phyloP scores from a whole-genome alignment of 2,113 vertebrate genomes.

The Paradoxurus hermaphroditus region DNA sequence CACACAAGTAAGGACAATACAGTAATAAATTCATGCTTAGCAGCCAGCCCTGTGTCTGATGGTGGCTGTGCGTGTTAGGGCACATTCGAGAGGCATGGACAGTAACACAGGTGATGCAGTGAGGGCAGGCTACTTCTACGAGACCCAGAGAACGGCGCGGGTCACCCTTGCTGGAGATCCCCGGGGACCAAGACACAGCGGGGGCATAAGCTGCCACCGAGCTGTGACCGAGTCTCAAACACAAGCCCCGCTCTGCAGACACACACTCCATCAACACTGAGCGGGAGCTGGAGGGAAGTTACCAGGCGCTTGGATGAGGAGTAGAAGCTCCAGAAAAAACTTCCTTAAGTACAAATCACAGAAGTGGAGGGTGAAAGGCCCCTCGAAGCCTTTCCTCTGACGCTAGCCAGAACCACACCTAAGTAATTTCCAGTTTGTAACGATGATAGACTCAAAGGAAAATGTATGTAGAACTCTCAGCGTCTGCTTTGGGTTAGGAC shows the following conservation, averaged over 20 bases:
- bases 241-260: background rate
- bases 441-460: background rate
- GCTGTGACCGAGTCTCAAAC: background rate
- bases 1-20: background rate
- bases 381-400: background rate
- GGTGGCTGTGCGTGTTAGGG: rapidly evolving
- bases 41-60: background rate
- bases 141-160: background rate
- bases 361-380: background rate
- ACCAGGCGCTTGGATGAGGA: background rate
- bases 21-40: too few relatives aligned
- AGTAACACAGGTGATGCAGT: rapidly evolving
- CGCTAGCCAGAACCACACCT: background rate
- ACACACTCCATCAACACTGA: background rate
- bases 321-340: background rate
- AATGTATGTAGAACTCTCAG: background rate
- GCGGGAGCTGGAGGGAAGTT: background rate
- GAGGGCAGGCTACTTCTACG: background rate
- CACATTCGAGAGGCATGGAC: background rate
- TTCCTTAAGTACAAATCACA: background rate
- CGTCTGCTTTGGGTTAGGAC: background rate
- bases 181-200: background rate
- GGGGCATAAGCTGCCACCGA: background rate
- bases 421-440: background rate
- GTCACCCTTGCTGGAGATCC: background rate